Evolutionary conservation across 2,113 vertebrate genomes (phyloP).

Genomic region (Ptilorrhoa leucosticta): DNA sequence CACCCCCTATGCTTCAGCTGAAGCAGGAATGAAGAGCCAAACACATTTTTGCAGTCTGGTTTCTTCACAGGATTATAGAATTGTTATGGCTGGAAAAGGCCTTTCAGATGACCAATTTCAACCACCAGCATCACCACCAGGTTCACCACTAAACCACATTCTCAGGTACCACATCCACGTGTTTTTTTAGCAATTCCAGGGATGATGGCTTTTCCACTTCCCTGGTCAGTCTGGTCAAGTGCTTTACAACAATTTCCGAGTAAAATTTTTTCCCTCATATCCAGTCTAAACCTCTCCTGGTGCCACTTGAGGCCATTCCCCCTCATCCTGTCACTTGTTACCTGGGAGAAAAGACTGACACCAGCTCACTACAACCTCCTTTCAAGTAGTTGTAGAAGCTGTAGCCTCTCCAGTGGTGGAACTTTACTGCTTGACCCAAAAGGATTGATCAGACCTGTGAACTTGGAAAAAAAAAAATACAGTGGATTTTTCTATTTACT

Average conservation of each 20-base stretch:
- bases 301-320: not conserved
- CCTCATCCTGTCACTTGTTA: not conserved
- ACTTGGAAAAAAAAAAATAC: not conserved
- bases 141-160: not conserved
- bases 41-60: not conserved
- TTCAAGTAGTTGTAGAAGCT: not conserved
- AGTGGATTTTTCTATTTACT: too few relatives aligned
- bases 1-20: not conserved
- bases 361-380: not conserved
- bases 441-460: rapidly evolving
- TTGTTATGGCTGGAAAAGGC: not conserved
- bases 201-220: not conserved
- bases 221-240: not conserved
- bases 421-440: not conserved
- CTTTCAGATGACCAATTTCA: not conserved
- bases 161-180: not conserved
- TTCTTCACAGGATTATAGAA: not conserved
- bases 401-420: not conserved
- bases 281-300: not conserved
- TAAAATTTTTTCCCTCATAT: not conserved
- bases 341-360: not conserved
- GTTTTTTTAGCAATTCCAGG: not conserved
- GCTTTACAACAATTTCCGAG: not conserved
- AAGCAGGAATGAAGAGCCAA: not conserved
- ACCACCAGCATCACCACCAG: not conserved